Evolutionary conservation across 2,113 vertebrate genomes (phyloP).

Genomic region (Mandrillus leucophaeus): DNA sequence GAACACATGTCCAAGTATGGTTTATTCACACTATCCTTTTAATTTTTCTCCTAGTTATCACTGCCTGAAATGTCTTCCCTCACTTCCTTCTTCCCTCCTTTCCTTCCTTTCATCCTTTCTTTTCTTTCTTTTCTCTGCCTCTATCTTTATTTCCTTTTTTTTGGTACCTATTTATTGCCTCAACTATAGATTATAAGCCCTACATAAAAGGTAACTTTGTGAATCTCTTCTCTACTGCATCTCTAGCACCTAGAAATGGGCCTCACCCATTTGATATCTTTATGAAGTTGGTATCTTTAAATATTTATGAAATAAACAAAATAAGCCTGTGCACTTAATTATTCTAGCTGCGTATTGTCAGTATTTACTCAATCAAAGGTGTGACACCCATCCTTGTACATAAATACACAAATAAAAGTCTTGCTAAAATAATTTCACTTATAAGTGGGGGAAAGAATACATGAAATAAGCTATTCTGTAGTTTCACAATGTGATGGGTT

Average conservation of each 20-base stretch:
- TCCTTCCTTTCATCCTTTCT: accelerated
- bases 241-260: neutral
- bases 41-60: neutral
- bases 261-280: no score
- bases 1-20: neutral
- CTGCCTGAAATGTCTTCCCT: neutral
- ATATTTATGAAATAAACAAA: neutral
- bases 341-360: neutral
- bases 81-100: neutral
- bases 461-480: neutral
- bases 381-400: neutral
- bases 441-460: neutral
- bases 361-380: slow-evolving; percentile 8
- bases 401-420: slow-evolving; percentile 51
- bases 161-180: neutral
- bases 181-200: neutral
- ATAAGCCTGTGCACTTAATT: neutral
- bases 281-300: neutral
- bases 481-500: slow-evolving; percentile 54
- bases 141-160: neutral
- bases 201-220: neutral
- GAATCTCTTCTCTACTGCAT: neutral
- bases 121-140: neutral
- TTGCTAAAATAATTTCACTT: slow-evolving; percentile 17
- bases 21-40: neutral